Conservation (phyloP, 2,797 vertebrate genomes). For the Paratrypauchen microcephalus region DNA sequence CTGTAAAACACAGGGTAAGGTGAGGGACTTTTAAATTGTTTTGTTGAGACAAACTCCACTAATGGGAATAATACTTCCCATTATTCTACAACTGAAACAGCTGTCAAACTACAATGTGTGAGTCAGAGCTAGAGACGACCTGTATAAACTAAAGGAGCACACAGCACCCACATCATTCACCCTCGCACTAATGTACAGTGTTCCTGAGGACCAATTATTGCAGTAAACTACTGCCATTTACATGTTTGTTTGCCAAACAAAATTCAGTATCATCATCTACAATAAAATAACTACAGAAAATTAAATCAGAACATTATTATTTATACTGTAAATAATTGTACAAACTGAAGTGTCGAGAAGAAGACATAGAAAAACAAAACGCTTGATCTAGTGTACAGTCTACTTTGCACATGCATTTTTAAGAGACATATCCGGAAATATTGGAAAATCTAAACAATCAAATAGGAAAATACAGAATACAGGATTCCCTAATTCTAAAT, state of each 20-base stretch:
- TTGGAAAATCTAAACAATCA: conserved; percentile 58
- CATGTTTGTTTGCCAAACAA: conserved; percentile 72
- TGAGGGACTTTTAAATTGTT: conserved; percentile 35
- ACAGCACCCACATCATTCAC: conserved; percentile 57
- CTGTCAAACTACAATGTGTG: conserved; percentile 41
- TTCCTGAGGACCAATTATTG: conserved; percentile 76
- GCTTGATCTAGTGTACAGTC: conserved; percentile 66
- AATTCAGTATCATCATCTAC: conserved; percentile 70
- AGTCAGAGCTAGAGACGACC: conserved; percentile 48
- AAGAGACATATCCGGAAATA: conserved; percentile 56
- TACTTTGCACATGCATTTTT: conserved; percentile 72
- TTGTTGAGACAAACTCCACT: conserved; percentile 37
- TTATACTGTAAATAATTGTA: conserved; percentile 66
- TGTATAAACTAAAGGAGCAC: conserved; percentile 56
- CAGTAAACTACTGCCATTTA: conserved; percentile 70
- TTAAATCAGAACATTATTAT: conserved; percentile 71
- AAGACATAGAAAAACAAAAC: conserved; percentile 42
- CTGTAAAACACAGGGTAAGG: conserved; percentile 62
- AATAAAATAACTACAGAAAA: conserved; percentile 72
- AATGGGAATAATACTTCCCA: conserved; percentile 47
- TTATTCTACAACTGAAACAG: conserved; percentile 51
- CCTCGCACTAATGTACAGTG: conserved; percentile 66
- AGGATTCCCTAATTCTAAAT: conserved; percentile 55
- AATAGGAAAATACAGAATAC: conserved; percentile 49
- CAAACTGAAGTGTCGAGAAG: conserved; percentile 64